A percentile compares a stretch with the other conserved stretches of the same genome.
Conservation (phyloP, 2,888 invertebrate genomes). For the Piscicola geometra region DNA sequence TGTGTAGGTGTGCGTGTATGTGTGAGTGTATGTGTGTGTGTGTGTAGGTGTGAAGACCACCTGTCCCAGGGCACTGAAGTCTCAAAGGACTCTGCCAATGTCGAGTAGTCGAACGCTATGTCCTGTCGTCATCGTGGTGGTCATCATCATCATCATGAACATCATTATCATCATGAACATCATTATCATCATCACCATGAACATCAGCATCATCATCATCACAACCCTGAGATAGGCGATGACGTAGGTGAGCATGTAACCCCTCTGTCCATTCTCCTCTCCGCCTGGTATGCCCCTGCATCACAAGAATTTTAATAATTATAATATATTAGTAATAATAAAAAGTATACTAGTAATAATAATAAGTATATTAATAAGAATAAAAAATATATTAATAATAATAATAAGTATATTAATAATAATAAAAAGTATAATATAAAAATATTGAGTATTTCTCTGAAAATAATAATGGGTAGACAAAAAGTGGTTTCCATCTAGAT, state of each 20-base stretch:
- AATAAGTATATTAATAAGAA: too few species aligned
- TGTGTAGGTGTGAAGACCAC: too few species aligned
- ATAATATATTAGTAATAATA: not conserved
- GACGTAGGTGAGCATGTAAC: conserved; percentile 92
- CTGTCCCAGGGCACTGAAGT: conserved; percentile 95
- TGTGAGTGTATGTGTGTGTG: too few species aligned
- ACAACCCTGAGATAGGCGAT: conserved; percentile 89
- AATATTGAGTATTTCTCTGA: too few species aligned
- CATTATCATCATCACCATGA: conserved; percentile 8
- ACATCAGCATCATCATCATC: not conserved
- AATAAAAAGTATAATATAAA: too few species aligned
- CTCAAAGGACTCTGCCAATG: conserved; percentile 94
- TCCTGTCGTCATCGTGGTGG: conserved; percentile 66
- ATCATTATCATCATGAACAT: not conserved
- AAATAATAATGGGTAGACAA: too few species aligned
- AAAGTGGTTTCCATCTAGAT: too few species aligned
- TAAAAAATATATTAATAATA: too few species aligned
- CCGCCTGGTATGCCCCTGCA: conserved; percentile 77
- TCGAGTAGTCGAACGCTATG: conserved; percentile 76
- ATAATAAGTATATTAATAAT: too few species aligned
- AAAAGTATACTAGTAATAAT: not conserved
- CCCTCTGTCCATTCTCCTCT: conserved; percentile 85
- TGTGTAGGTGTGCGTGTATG: too few species aligned
- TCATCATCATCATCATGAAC: not conserved
- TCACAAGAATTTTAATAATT: not conserved